Evolutionary conservation across 2,113 vertebrate species (phyloP), one percentile per base, ranked within the genome.

Genomic region (Brachypodius melanocephalos): DNA sequence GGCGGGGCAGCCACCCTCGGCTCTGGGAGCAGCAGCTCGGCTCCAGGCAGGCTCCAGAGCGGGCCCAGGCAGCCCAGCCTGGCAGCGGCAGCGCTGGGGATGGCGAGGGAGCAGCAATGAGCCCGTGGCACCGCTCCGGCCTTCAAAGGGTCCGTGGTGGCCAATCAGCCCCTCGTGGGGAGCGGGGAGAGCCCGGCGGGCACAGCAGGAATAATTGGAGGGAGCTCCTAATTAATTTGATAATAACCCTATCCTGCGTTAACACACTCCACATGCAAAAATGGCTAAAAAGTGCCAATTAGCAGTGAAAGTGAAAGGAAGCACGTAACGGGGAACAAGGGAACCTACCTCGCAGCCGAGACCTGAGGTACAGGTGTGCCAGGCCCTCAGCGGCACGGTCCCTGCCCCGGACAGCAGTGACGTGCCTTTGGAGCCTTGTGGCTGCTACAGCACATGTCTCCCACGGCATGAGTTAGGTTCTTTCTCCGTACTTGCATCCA

Each of bases 201-300:
- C 95, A n/a, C 96, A 95, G 89, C 92, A 90, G 94, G 96, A 84
- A 78, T 94, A 96, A 97, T 93, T 95, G 94, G 95, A 95, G 89
- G 92, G 93, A 96, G 93, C 91, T 96, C 96, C 96, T 96, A 94
- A 95, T 96, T 96, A 96, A 96, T 97, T 96, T 95, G 89, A 96
- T 96, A 96, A 97, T 94, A 96, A 85, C 61, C 85, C 85, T 86
- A 91, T 81, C 94, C 94, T 89, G 49, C 49, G 63, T 51, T 95
- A 95, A 96, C 82, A 72, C 89, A 55, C 94, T 91, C 85, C 92
- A 90, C 93, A 80, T 79, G 91, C 65, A 90, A 94, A 95, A 91
- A 91, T 12, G 68, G 83, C 48, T 92, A 94, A 89, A 96, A 91
- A 90, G 76, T 80, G 89, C 91, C 89, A 95, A 80, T 96, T 96